Base-by-base conservation (phyloP, 2,113 vertebrate genomes). In the Pipa parva region DNA sequence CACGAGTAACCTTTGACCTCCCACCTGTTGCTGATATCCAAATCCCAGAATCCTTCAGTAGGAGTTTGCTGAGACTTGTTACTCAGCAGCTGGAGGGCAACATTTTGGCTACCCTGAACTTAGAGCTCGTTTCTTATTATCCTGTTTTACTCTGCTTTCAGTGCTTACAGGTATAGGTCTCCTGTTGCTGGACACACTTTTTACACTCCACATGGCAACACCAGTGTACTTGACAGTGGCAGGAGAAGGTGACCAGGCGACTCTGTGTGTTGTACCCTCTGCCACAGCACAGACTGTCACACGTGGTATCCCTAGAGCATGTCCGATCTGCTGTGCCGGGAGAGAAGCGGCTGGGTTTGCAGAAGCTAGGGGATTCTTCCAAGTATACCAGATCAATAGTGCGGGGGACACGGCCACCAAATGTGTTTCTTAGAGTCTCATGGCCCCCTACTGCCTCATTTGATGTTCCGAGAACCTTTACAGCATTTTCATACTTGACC, bases 131-230 rank as follows among this genome's bases (percentile, higher is more conserved):
- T n/a, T n/a, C n/a, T n/a, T n/a, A n/a, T n/a, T n/a, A n/a, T 31
- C 29, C 5, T 6, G 29, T 31, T 37, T 37, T 12, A 28, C 3
- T 18, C 26, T 48, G 22, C 13, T 25, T 15, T 83, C 87, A 97
- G 64, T 90, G 89, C 50, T 92, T 99, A 80, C 97, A 99, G 75
- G 94, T 98, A 50, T 97, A 99, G 26, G 96, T 87, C 45, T 96
- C 93, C 77, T 99, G 96, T 72, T 97, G 93, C 50, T 92, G 85
- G 61, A 93, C 81, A 7, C 97, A 99, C 39, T 97, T 95, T 72
- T 98, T 93, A 74, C 97, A 99, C 81, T 98, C 95, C 73, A 99
- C 97, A 0, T 97, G 95, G 84, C 97, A 99, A 80, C 97, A 99
- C 97, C 97, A 99, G 77, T 90, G 96, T 48, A 98, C 96, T 79